Percentiles rank a stretch among this genome's conserved stretches.
These are phyloP conservation scores for Sphenopsis melanotis DNA, from an alignment of 2,797 vertebrate species.

Conservation along the genomic window DNA sequence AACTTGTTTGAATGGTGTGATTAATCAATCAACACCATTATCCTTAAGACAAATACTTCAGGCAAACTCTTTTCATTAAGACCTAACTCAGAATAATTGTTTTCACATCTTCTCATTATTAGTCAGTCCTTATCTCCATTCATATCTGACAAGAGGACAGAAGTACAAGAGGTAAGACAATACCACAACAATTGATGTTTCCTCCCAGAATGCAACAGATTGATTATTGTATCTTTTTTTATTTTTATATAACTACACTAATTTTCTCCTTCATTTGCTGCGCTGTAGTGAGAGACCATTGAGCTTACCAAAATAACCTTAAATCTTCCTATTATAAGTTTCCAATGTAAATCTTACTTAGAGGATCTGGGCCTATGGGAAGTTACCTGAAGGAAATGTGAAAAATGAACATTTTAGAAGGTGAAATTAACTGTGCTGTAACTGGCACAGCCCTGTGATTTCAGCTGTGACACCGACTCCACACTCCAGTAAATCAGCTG, in stretches of 20 bases:
- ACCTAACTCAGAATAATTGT: background rate
- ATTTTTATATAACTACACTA: background rate
- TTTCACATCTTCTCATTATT: background rate
- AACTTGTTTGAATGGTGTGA: background rate
- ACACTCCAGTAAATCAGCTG: background rate
- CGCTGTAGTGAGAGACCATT: background rate
- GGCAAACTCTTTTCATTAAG: background rate
- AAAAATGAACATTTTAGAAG: background rate
- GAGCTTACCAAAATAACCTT: background rate
- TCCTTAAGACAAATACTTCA: background rate
- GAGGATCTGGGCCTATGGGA: background rate
- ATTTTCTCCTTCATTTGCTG: background rate
- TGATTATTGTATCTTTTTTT: background rate
- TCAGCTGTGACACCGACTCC: background rate
- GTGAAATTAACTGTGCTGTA: background rate
- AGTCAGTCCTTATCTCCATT: background rate
- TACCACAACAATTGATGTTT: background rate
- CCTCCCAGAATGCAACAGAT: background rate
- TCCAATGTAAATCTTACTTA: background rate
- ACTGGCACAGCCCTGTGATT: background rate
- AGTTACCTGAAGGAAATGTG: background rate
- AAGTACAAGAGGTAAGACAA: background rate
- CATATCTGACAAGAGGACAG: background rate
- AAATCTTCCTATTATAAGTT: background rate
- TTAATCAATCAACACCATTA: background rate